Evolutionary conservation across 1,140 invertebrate species (phyloP).

Genomic region (Drosophila novamexicana): DNA sequence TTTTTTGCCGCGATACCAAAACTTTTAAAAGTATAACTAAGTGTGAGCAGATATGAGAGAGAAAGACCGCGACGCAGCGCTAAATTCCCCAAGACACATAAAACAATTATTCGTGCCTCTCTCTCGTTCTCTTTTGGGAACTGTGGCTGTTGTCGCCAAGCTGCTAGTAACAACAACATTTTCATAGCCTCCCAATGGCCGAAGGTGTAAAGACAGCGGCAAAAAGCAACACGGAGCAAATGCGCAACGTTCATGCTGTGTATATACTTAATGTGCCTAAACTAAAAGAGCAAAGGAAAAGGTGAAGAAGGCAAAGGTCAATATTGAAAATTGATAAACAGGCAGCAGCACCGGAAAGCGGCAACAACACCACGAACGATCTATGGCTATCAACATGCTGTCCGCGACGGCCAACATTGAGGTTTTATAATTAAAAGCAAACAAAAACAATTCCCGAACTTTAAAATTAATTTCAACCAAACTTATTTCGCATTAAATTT

Average conservation of each 20-base stretch:
- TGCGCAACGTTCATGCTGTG: constrained; percentile 23
- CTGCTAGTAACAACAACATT: constrained; percentile 24
- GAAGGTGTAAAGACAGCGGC: constrained; percentile 64
- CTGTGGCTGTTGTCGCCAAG: constrained; percentile 37
- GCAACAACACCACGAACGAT: constrained; percentile 29
- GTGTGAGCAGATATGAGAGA: not conserved
- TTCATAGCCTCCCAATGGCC: constrained; percentile 12
- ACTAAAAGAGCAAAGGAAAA: constrained; percentile 58
- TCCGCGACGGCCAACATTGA: constrained; percentile 23
- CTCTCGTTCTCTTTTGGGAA: constrained; percentile 4
- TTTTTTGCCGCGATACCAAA: constrained; percentile 30
- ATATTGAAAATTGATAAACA: constrained; percentile 82
- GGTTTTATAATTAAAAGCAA: constrained; percentile 80
- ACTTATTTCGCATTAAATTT: constrained; percentile 58
- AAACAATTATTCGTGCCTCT: constrained; percentile 61
- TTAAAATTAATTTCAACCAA: constrained; percentile 67
- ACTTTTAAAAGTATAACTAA: not conserved
- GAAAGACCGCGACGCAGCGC: not conserved
- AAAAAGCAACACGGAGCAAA: constrained; percentile 58
- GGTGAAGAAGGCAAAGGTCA: constrained; percentile 66
- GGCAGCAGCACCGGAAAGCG: constrained; percentile 36
- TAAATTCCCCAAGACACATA: not conserved
- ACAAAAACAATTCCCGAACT: constrained; percentile 60
- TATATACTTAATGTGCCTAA: constrained; percentile 71
- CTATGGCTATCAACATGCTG: constrained; percentile 51